A percentile compares a stretch with the other conserved stretches of the same genome.
These are phyloP conservation scores for Ptychoptera contaminata DNA, from an alignment of 2,888 invertebrate genomes.

Conservation along the genomic window DNA sequence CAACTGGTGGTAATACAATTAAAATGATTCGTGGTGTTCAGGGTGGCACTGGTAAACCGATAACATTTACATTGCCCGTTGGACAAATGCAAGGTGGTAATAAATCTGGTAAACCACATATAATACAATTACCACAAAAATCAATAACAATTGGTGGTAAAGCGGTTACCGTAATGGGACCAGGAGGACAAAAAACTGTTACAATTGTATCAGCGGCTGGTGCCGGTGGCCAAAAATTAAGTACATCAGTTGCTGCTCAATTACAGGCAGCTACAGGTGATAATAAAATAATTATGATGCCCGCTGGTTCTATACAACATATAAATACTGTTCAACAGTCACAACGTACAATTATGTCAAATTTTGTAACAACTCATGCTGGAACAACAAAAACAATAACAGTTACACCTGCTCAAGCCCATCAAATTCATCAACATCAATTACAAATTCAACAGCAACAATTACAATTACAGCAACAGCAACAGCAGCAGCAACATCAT, in stretches of 20 bases:
- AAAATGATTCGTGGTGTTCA: constrained; percentile 32
- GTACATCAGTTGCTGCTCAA: no score
- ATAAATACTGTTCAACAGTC: constrained; percentile 35
- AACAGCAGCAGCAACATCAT: constrained; percentile 9
- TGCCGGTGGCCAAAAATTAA: constrained; percentile 11
- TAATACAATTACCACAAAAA: constrained; percentile 31
- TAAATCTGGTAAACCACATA: constrained; percentile 14
- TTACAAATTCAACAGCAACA: background rate
- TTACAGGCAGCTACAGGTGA: no score
- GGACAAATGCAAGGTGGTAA: constrained; percentile 10
- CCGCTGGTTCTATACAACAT: constrained; percentile 17
- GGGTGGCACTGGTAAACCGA: constrained; percentile 40
- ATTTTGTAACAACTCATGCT: constrained; percentile 27
- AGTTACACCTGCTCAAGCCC: background rate
- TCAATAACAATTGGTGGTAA: constrained; percentile 52
- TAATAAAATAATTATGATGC: no score
- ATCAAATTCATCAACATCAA: background rate
- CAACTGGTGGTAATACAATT: constrained; percentile 31
- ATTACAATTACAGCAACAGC: constrained; percentile 4
- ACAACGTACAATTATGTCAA: constrained; percentile 39
- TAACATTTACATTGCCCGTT: constrained; percentile 48
- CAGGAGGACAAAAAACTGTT: constrained; percentile 44
- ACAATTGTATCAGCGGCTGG: constrained; percentile 35
- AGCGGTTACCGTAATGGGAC: constrained; percentile 55
- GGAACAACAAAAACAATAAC: constrained; percentile 7